Evolutionary conservation across 2,888 invertebrate genomes (phyloP), one percentile per base, ranked within the genome.

Genomic region (Hydriomena furcata): DNA sequence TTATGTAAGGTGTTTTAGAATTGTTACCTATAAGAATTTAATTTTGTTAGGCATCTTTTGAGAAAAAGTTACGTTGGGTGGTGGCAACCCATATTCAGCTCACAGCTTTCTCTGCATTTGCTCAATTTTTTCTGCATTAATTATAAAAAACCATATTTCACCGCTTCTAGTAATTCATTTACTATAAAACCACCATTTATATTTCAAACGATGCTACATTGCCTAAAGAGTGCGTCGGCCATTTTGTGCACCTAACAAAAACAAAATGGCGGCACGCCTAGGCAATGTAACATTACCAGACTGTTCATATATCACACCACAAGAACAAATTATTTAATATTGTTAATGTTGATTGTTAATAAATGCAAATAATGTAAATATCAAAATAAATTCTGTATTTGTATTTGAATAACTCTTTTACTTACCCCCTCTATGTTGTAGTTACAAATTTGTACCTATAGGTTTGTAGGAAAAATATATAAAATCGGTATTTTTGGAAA

Each of bases 301-400:
- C 82, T 82, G 85, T 86, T 86, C 81, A 80, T 85, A 76, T 35
- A 83, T 86, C 84, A 86, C 87, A 87, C 84, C 87, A 84, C 85
- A 76, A 84, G 74, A 84, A 88, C 84, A 87, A 91, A 91, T 90
- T 89, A 92, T 91, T 91, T 89, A 93, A 93, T 92, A 93, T 90
- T 94, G 93, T 94, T 94, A 93, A 94, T 94, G 93, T 94, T 94
- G 91, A 93, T 94, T 94, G 94, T 94, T 94, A 93, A 93, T 92
- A 93, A 92, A 93, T 93, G 93, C 93, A 93, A 92, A 93, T 93
- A 93, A 92, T 93, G 93, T 94, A 93, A 92, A 93, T 93, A 93
- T 87, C 91, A 89, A 91, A 91, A 91, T 92, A 92, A 92, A 93
- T 92, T 92, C 93, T 92, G 92, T 93, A 92, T 93, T 93, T 93